Percentiles rank a stretch among this genome's conserved stretches.
Evolutionary conservation across 1,140 invertebrate genomes (phyloP).

Genomic region (Saccostrea glomerata): DNA sequence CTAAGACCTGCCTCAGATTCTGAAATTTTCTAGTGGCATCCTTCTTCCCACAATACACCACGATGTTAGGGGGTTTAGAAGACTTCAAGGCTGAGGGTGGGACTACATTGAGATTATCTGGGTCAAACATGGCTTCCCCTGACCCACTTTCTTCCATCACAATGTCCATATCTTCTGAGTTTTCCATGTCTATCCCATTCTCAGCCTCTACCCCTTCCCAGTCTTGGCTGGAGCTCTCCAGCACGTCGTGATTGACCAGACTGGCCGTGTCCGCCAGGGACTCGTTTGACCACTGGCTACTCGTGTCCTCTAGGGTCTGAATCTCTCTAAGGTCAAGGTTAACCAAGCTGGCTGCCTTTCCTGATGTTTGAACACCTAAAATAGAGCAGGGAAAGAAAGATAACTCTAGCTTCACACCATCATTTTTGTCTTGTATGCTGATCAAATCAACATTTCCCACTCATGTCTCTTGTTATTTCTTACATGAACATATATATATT

Average conservation of each 20-base stretch:
- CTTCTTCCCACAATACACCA: constrained; percentile 85
- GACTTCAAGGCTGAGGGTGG: not conserved
- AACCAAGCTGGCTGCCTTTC: not conserved
- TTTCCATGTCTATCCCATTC: constrained; percentile 42
- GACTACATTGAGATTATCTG: constrained; percentile 27
- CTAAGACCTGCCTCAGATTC: constrained; percentile 85
- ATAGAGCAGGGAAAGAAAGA: not conserved
- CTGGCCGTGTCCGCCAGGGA: constrained; percentile 58
- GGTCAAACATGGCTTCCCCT: constrained; percentile 57
- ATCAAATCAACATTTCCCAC: too few species aligned
- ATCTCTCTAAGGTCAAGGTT: not conserved
- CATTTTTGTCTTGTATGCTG: too few species aligned
- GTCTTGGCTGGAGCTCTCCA: constrained; percentile 47
- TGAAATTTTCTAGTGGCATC: constrained; percentile 87
- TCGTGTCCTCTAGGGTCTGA: not conserved
- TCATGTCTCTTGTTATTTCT: too few species aligned
- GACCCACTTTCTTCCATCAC: constrained; percentile 55
- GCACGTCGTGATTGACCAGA: constrained; percentile 45
- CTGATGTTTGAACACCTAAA: constrained; percentile 1
- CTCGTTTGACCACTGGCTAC: constrained; percentile 62
- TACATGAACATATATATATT: too few species aligned
- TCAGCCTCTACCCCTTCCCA: constrained; percentile 40
- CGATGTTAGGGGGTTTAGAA: constrained; percentile 87
- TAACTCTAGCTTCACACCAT: too few species aligned
- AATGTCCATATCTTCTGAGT: constrained; percentile 45